phyloP scores from a whole-genome alignment of 1,140 invertebrate genomes.

The Drosophila sechellia region DNA sequence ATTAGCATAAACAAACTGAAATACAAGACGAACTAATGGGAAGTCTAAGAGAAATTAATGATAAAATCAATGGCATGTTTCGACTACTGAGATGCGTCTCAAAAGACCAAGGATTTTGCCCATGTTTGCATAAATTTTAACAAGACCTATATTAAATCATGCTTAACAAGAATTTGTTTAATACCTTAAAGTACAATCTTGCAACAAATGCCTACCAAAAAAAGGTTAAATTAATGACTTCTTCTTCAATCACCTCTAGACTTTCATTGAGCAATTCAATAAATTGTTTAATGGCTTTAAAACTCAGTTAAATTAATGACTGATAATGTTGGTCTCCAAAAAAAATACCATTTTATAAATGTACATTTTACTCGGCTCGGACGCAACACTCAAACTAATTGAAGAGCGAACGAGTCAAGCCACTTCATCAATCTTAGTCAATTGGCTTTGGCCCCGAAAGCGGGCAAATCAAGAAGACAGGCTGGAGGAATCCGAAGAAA shows the following conservation, averaged over 20 bases:
- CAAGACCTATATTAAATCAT: too few relatives aligned
- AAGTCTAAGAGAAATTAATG: slow-evolving; percentile 13
- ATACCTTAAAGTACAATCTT: too few relatives aligned
- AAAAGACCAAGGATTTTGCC: too few relatives aligned
- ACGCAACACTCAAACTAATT: slow-evolving; percentile 36
- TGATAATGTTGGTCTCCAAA: slow-evolving; percentile 23
- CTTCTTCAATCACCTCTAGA: background rate
- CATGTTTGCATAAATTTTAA: background rate
- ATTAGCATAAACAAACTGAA: slow-evolving; percentile 40
- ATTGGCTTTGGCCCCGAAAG: slow-evolving; percentile 25
- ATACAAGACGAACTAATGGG: background rate
- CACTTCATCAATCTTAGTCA: slow-evolving; percentile 73
- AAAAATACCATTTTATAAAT: slow-evolving; percentile 35
- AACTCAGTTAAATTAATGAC: slow-evolving; percentile 27
- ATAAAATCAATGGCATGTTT: slow-evolving; percentile 11
- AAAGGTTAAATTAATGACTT: background rate
- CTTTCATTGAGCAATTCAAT: slow-evolving; percentile 7
- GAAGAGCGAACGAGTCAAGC: slow-evolving; percentile 26
- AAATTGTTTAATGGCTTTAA: background rate
- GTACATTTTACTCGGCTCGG: slow-evolving; percentile 11
- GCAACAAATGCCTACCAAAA: too few relatives aligned
- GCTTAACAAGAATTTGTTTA: too few relatives aligned
- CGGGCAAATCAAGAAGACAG: slow-evolving; percentile 31
- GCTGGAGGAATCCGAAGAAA: slow-evolving; percentile 15
- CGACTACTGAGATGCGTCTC: background rate